Evolutionary conservation across 2,113 vertebrate genomes (phyloP).

Genomic region (Periophthalmus modestus): DNA sequence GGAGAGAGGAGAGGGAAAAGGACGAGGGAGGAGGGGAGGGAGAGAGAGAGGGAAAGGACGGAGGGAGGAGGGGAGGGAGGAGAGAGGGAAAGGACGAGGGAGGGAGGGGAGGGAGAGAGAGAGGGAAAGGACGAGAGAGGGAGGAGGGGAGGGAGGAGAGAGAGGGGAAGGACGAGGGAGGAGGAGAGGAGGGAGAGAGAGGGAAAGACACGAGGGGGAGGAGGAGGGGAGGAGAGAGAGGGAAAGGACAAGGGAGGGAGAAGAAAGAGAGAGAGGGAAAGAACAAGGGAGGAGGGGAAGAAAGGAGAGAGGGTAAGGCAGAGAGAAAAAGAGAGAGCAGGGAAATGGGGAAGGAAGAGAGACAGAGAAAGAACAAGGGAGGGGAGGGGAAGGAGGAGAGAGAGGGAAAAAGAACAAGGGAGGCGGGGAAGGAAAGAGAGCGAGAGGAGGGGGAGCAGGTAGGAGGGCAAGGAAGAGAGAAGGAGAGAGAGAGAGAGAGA

Average conservation of each 20-base stretch:
- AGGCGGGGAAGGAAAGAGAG: too few species aligned
- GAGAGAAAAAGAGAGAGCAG: conserved; percentile 13
- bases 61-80: conserved; percentile 24
- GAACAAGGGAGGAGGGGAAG: conserved; percentile 20
- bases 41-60: conserved; percentile 71
- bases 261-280: conserved; percentile 76
- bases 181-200: conserved; percentile 17
- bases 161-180: conserved; percentile 74
- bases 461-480: conserved; percentile 13
- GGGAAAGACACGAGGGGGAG: background rate
- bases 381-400: conserved; percentile 5
- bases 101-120: background rate
- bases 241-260: too few species aligned
- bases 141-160: too few species aligned
- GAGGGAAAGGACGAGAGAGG: conserved; percentile 17
- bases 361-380: conserved; percentile 34
- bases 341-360: background rate
- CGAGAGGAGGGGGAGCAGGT: too few species aligned
- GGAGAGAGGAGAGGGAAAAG: background rate
- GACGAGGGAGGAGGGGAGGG: conserved; percentile 61
- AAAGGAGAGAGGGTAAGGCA: conserved; percentile 4
- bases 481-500: conserved; percentile 50
- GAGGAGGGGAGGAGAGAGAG: conserved; percentile 13
- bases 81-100: conserved; percentile 27
- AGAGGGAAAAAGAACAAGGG: conserved; percentile 1